Evolutionary conservation across 2,113 vertebrate genomes (phyloP), one percentile per base, ranked within the genome.

Genomic region (Cheilinus undulatus): DNA sequence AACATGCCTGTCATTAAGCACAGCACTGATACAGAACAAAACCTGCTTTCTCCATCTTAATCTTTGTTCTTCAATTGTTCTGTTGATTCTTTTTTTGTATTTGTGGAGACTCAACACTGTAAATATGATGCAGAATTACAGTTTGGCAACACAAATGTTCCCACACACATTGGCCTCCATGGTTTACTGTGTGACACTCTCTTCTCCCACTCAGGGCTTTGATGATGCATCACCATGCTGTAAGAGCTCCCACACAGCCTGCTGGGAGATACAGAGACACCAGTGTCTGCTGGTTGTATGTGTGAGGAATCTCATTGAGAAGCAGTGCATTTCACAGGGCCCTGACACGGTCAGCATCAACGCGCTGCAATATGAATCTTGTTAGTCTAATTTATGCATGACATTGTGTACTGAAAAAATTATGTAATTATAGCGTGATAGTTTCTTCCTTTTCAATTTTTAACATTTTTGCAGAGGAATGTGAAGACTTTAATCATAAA

Each of bases 181-280:
- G 7, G 34, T 56, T 30, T 57, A 67, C 49, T 10, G 27, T 59
- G 40, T 32, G 50, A 80, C 65, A 73, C 60, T 11, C 14, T 40
- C 17, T 11, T 26, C 69, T 74, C 69, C 62, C 77, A 64, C 77
- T 57, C 69, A 46, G 60, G 40, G 23, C 64, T 49, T 14, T 22
- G 22, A 58, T 59, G 36, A 61, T 15, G 42, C 58, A 62, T 43
- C 45, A 57, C 15, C 23, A 3, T 24, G 14, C 24, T 53, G 49
- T 13, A 7, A 50, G 45, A 30, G 57, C 80, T 20, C 76, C 83
- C 77, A 81, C 86, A 54, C 73, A 48, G 51, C 50, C 36, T 40
- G 40, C 65, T 59, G 38, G 20, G 46, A 60, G 54, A 28, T 48
- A 19, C 49, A 45, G 10, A 42, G 17, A 58, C 15, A 51, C 27